Evolutionary conservation across 2,113 vertebrate species (phyloP), one percentile per base, ranked within the genome.

Genomic region (Helogale parvula): DNA sequence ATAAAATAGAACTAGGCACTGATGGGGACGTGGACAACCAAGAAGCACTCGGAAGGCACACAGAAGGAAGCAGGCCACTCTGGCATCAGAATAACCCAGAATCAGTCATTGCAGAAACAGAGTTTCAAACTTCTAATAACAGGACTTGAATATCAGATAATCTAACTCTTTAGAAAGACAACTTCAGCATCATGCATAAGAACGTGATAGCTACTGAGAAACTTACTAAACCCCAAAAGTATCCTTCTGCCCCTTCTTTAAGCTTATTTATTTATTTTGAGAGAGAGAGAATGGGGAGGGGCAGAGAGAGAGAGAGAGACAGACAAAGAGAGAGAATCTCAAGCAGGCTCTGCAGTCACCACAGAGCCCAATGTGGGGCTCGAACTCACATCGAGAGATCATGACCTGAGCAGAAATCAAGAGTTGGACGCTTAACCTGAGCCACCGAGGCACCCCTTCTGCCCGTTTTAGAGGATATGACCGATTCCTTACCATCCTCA

Each of bases 141-240:
- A 33, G 3, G 16, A 65, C 29, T 31, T 47, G 27, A 63, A 14
- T 57, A 52, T 17, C 60, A 83, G 60, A 80, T 38, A 52, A 81
- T 38, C 38, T 57, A 33, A 81, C 29, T 63, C 41, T 38, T 38
- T 7, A 47, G 38, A 60, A 92, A 86, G 60, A 60, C 16, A 1
- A 23, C 41, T 69, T 76, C 23, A 35, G 0, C 21, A 15, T 23
- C 27, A 50, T 0, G 13, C 66, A 33, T 0, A 57, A n/a, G 54
- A 68, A 41, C 11, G 2, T 63, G 17, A 38, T 0, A 21, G 81
- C 27, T 71, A 21, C 54, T 8, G 8, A 88, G 35, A 63, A 88
- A 66, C 25, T 12, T 50, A 27, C 15, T 54, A 66, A 92, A 63
- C 82, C 74, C 41, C 29, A 25, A 89, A 90, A n/a, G 9, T 54